Percentiles rank a stretch among this genome's conserved stretches.
Conservation (phyloP, 2,797 vertebrate species). For the Nasua narica region DNA sequence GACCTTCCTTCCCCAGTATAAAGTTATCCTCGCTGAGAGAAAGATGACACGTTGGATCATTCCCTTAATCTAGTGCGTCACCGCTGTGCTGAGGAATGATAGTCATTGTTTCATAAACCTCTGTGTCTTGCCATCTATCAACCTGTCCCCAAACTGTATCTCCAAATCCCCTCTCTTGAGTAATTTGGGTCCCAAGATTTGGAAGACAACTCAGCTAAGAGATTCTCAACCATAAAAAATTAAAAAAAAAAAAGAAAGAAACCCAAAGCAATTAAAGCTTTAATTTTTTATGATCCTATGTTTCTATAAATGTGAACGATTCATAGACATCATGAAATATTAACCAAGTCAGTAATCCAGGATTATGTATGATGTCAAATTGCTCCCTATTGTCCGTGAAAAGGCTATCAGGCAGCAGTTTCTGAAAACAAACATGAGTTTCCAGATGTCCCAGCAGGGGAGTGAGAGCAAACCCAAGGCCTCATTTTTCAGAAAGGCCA, state of each 20-base stretch:
- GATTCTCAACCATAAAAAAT: not conserved
- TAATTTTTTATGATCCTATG: conserved; percentile 78
- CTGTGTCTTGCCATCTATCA: too few species aligned
- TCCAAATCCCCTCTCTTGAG: not conserved
- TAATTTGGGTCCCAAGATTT: not conserved
- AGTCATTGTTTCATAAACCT: not conserved
- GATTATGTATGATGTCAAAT: conserved; percentile 67
- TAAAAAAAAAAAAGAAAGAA: not conserved
- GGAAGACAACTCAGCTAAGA: not conserved
- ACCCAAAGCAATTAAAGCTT: conserved; percentile 74
- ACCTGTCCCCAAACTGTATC: not conserved
- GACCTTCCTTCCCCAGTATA: not conserved
- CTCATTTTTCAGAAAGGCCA: not conserved
- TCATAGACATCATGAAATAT: conserved; percentile 80
- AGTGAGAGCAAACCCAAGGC: not conserved
- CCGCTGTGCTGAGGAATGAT: not conserved
- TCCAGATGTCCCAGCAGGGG: accelerated
- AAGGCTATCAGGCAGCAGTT: not conserved
- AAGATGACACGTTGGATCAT: not conserved
- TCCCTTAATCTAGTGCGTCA: not conserved
- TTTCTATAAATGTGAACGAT: conserved; percentile 81
- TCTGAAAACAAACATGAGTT: not conserved
- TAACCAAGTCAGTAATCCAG: conserved; percentile 71
- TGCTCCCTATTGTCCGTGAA: not conserved
- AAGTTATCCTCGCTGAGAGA: not conserved